These are phyloP conservation scores for Malacoctenus gilli DNA, from an alignment of 2,797 vertebrate species.

Conservation along the genomic window DNA sequence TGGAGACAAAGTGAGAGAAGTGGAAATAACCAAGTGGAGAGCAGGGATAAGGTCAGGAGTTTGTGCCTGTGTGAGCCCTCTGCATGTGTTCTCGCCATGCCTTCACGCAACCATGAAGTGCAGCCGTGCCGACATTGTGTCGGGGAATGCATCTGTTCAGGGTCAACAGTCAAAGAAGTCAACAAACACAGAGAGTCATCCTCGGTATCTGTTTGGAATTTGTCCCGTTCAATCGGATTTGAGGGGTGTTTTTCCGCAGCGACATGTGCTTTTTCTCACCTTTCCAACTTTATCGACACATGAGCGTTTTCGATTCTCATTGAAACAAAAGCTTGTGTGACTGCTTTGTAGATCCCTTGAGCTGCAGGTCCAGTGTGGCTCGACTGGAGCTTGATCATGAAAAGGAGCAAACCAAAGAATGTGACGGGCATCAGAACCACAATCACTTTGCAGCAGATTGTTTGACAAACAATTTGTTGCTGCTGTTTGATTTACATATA, in stretches of 20 bases:
- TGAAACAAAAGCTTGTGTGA: too few species aligned
- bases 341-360: too few species aligned
- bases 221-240: not conserved
- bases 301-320: not conserved
- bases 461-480: too few species aligned
- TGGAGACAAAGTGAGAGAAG: slow-evolving; percentile 29
- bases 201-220: not conserved
- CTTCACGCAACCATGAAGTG: not conserved
- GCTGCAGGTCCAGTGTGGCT: too few species aligned
- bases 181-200: slow-evolving; percentile 5
- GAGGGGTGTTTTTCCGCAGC: not conserved
- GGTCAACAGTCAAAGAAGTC: slow-evolving; percentile 17
- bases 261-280: not conserved
- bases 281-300: not conserved
- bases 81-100: not conserved
- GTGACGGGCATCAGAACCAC: too few species aligned
- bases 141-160: slow-evolving; percentile 7
- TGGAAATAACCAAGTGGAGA: slow-evolving; percentile 28
- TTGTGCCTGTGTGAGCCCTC: slow-evolving; percentile 1
- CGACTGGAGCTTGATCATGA: too few species aligned
- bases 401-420: too few species aligned
- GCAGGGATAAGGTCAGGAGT: slow-evolving; percentile 33
- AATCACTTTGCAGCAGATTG: too few species aligned
- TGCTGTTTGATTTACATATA: too few species aligned
- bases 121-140: slow-evolving; percentile 13